Evolutionary conservation across 2,113 vertebrate genomes (phyloP).

Genomic region (Pagrus major): DNA sequence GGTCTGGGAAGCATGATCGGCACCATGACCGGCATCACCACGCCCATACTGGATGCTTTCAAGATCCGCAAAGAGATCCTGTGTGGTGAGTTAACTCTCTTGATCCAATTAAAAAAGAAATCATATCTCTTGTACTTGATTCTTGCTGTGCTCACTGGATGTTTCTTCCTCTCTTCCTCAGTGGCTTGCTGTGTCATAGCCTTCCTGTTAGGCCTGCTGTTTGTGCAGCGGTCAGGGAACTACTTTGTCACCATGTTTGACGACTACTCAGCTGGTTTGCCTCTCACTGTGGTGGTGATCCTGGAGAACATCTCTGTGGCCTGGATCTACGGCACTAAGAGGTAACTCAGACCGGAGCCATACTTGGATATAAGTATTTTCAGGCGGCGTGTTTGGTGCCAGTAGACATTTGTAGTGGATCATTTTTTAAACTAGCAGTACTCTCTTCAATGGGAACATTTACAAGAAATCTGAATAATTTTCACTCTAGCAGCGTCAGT

Average conservation of each 20-base stretch:
- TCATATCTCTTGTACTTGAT: background rate
- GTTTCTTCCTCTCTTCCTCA: constrained; percentile 70
- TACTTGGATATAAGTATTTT: background rate
- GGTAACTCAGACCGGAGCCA: constrained; percentile 82
- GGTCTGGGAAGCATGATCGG: constrained; percentile 99
- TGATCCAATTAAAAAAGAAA: no score
- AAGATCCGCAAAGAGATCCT: constrained; percentile 97
- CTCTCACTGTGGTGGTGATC: constrained; percentile 96
- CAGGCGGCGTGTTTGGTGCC: background rate
- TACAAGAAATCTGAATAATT: background rate
- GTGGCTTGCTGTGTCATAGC: constrained; percentile 94
- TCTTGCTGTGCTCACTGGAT: constrained; percentile 14
- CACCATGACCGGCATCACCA: constrained; percentile 98
- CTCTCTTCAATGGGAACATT: background rate
- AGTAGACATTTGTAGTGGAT: background rate
- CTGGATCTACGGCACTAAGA: constrained; percentile 98
- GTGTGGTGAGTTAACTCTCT: constrained; percentile 88
- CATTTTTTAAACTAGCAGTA: background rate
- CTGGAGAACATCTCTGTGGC: constrained; percentile 97
- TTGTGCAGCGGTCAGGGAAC: constrained; percentile 98
- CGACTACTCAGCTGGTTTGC: constrained; percentile 96
- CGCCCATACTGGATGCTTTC: constrained; percentile 95
- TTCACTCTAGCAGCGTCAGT: background rate
- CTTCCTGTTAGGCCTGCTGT: constrained; percentile 94
- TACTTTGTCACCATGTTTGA: constrained; percentile 99